Evolutionary conservation across 1,140 invertebrate species (phyloP).

Genomic region (Drosophila subpulchrella): DNA sequence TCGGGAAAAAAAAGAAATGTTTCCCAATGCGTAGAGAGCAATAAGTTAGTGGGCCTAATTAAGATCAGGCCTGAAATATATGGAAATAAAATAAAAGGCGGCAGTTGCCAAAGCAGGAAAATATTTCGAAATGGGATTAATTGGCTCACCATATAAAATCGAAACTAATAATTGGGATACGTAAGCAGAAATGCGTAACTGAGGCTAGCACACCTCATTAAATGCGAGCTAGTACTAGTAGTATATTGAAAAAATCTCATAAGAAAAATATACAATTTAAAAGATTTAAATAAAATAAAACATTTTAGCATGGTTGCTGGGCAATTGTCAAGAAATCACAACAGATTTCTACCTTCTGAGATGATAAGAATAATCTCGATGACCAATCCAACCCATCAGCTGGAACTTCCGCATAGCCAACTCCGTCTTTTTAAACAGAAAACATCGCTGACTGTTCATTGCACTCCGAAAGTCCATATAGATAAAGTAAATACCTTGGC

Average conservation of each 20-base stretch:
- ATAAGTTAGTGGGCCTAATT: conserved; percentile 27
- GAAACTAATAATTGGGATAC: conserved; percentile 1
- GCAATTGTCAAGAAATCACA: not conserved
- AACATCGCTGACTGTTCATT: not conserved
- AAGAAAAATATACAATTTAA: not conserved
- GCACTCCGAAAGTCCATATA: not conserved
- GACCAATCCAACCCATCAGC: not conserved
- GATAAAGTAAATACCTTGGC: not conserved
- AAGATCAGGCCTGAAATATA: conserved; percentile 29
- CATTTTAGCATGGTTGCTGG: not conserved
- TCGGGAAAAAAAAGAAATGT: conserved; percentile 10
- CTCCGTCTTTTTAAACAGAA: not conserved
- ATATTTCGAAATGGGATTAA: conserved; percentile 20
- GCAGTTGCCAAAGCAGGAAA: conserved; percentile 23
- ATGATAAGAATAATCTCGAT: conserved; percentile 1
- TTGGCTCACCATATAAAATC: conserved; percentile 4
- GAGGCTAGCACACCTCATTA: not conserved
- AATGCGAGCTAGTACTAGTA: not conserved
- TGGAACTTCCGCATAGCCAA: conserved; percentile 1
- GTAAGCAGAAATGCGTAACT: not conserved
- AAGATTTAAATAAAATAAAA: not conserved
- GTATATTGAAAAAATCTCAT: not conserved
- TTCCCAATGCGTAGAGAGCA: conserved; percentile 23
- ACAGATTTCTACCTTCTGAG: too few relatives aligned
- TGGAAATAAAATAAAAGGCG: conserved; percentile 11